A percentile compares a stretch with the other conserved stretches of the same genome.
These are phyloP conservation scores for Ips nitidus DNA, from an alignment of 1,140 invertebrate species.

Conservation along the genomic window DNA sequence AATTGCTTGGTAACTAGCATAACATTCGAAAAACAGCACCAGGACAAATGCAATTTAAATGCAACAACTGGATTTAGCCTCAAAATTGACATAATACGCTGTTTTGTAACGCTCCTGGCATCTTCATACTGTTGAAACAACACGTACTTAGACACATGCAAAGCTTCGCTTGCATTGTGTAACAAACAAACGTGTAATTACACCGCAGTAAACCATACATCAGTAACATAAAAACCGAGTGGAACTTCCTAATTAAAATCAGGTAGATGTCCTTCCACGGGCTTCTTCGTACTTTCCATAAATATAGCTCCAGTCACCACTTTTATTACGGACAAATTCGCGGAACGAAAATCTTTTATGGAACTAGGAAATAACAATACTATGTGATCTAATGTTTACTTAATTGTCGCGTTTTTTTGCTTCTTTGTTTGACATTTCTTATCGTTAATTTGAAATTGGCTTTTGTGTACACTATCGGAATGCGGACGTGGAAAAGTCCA, in stretches of 20 bases:
- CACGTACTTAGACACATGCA: no score
- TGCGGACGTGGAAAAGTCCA: background rate
- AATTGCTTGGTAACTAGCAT: no score
- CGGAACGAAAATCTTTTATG: background rate
- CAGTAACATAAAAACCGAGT: no score
- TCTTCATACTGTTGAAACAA: no score
- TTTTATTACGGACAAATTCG: background rate
- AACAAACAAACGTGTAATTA: no score
- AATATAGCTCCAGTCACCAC: background rate
- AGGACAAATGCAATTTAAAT: background rate
- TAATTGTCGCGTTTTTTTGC: background rate
- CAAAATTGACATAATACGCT: no score
- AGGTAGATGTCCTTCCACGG: background rate
- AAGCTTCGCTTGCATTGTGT: no score
- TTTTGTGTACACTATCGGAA: background rate
- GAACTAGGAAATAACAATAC: background rate
- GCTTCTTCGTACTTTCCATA: background rate
- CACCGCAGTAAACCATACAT: no score
- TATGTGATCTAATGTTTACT: constrained; percentile 2
- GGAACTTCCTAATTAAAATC: background rate
- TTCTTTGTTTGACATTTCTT: background rate
- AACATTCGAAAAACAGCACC: background rate
- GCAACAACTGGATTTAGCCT: no score
- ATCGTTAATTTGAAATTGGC: constrained; percentile 1
- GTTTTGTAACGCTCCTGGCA: no score